Percentiles rank a stretch among this genome's conserved stretches.
Conservation (phyloP, 2,888 invertebrate genomes). For the Scelioninae gen. 2 region DNA sequence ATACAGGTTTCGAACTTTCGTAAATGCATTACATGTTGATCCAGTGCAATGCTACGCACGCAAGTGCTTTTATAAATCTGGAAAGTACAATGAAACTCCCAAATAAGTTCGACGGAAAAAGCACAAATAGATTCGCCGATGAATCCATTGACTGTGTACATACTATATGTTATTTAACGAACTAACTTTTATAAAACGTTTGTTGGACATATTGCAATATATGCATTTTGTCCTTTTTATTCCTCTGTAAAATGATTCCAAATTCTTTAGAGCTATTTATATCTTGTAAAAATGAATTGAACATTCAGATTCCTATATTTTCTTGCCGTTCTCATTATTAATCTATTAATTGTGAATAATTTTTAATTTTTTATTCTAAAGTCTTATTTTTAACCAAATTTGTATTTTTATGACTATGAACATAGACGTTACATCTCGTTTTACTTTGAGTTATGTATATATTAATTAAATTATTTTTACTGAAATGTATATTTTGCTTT, state of each 20-base stretch:
- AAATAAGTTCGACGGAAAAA: slow-evolving; percentile 42
- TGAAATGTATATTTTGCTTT: slow-evolving; percentile 20
- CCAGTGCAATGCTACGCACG: slow-evolving; percentile 1
- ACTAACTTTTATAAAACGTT: slow-evolving; percentile 17
- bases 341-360: background rate
- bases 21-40: slow-evolving; percentile 75
- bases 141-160: slow-evolving; percentile 39
- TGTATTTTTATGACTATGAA: no score
- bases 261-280: background rate
- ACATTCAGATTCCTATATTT: slow-evolving; percentile 5
- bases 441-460: slow-evolving; percentile 6
- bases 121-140: slow-evolving; percentile 43
- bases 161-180: slow-evolving; percentile 16
- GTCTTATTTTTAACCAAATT: background rate
- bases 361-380: background rate
- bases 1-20: slow-evolving; percentile 99
- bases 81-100: slow-evolving; percentile 52
- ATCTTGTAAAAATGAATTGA: background rate
- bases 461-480: slow-evolving; percentile 11
- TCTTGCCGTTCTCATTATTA: slow-evolving; percentile 13
- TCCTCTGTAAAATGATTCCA: background rate
- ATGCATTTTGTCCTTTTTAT: background rate
- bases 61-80: slow-evolving; percentile 49
- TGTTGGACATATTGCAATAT: slow-evolving; percentile 16
- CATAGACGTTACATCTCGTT: background rate